These are phyloP conservation scores for Drosophila macrospina DNA, from an alignment of 2,888 invertebrate genomes.

Conservation along the genomic window DNA sequence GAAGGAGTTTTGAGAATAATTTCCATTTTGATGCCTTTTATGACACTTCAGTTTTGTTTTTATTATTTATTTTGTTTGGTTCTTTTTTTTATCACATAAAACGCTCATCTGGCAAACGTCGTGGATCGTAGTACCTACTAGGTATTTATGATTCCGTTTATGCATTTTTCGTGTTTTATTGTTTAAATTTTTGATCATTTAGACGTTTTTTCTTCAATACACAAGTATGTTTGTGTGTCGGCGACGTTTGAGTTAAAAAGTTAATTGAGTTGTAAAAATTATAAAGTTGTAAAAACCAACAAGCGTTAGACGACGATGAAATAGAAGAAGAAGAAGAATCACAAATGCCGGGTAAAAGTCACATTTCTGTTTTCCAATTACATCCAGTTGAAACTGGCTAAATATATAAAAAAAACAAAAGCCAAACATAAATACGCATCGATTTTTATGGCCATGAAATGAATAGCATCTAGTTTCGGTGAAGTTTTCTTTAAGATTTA, in stretches of 20 bases:
- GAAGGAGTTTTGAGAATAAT: constrained; percentile 52
- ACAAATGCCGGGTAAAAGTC: constrained; percentile 60
- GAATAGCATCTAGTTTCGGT: constrained; percentile 65
- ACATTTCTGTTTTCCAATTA: constrained; percentile 56
- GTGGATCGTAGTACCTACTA: constrained; percentile 38
- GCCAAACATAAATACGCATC: constrained; percentile 60
- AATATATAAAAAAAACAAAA: constrained; percentile 56
- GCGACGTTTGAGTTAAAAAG: constrained; percentile 70
- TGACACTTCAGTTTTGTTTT: constrained; percentile 70
- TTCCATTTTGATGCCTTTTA: constrained; percentile 77
- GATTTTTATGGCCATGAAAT: constrained; percentile 69
- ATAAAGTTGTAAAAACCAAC: constrained; percentile 72
- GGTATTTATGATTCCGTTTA: constrained; percentile 81
- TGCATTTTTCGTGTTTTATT: constrained; percentile 75
- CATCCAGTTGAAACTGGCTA: constrained; percentile 66
- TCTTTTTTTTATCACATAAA: constrained; percentile 52
- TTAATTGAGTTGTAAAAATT: constrained; percentile 80
- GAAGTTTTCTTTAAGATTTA: constrained; percentile 49
- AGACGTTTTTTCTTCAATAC: constrained; percentile 17
- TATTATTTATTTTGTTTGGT: constrained; percentile 28
- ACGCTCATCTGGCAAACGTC: constrained; percentile 55
- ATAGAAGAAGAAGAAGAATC: constrained; percentile 7
- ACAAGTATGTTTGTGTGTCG: constrained; percentile 29
- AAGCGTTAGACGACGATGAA: constrained; percentile 28
- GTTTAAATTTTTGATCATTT: constrained; percentile 55